A percentile compares a stretch with the other conserved stretches of the same genome.
Conservation (phyloP, 2,888 invertebrate genomes). For the Apomyelois bistriatella region DNA sequence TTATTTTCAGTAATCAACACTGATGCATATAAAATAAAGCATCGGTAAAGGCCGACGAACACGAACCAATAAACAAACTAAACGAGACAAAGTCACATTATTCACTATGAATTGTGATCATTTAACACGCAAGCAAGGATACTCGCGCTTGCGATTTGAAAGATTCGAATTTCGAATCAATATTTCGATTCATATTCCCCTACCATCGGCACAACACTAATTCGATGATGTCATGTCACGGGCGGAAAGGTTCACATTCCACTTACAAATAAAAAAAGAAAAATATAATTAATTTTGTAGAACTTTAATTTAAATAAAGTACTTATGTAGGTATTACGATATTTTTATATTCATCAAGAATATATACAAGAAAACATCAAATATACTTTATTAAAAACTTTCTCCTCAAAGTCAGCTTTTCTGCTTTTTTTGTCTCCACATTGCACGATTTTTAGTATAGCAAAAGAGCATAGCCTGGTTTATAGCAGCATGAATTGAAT, state of each 20-base stretch:
- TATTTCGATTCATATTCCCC: slow-evolving; percentile 40
- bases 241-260: slow-evolving; percentile 36
- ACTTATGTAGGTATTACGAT: no score
- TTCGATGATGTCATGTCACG: slow-evolving; percentile 48
- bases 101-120: slow-evolving; percentile 64
- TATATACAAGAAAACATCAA: no score
- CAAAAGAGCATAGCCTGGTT: no score
- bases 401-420: no score
- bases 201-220: slow-evolving; percentile 40
- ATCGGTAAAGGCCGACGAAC: slow-evolving; percentile 42
- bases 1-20: slow-evolving; percentile 31
- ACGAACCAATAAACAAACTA: slow-evolving; percentile 66
- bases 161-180: slow-evolving; percentile 45
- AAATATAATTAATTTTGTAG: no score
- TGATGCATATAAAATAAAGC: slow-evolving; percentile 41
- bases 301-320: no score
- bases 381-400: no score
- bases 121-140: slow-evolving; percentile 61
- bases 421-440: no score
- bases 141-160: slow-evolving; percentile 35
- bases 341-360: no score
- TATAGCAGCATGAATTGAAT: no score
- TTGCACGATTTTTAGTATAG: no score
- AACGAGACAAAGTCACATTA: slow-evolving; percentile 68
- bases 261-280: slow-evolving; percentile 32